Conservation (phyloP, 2,113 vertebrate species). For the Bubalus kerabau region DNA sequence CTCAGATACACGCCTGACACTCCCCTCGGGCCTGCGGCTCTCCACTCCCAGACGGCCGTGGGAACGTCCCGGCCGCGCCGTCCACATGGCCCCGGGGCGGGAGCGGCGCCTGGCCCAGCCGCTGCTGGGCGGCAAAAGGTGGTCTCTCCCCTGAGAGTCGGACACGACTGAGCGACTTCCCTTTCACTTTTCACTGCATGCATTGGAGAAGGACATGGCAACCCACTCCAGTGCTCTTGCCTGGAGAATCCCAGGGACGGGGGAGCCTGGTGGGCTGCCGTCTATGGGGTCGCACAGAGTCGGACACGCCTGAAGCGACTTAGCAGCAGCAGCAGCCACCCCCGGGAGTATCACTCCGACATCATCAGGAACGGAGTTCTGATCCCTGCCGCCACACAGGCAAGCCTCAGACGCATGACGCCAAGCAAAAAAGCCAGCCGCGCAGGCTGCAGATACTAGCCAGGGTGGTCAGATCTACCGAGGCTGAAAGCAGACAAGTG, state of each 20-base stretch:
- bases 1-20: background rate
- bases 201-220: too few relatives aligned
- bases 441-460: background rate
- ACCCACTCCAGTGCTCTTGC: too few relatives aligned
- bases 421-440: background rate
- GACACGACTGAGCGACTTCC: too few relatives aligned
- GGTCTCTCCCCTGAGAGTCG: background rate
- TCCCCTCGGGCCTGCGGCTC: accelerated
- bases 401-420: accelerated
- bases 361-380: accelerated
- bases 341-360: background rate
- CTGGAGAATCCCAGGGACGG: too few relatives aligned
- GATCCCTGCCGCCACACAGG: background rate
- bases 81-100: background rate
- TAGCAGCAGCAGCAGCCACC: background rate
- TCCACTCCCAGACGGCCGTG: accelerated
- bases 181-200: too few relatives aligned
- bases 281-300: too few relatives aligned
- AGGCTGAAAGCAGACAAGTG: accelerated
- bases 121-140: accelerated
- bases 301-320: too few relatives aligned
- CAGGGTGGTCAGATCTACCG: accelerated
- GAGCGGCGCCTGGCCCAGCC: background rate
- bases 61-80: accelerated
- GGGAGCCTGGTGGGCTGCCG: too few relatives aligned